Conservation (phyloP, 2,797 vertebrate species). For the Platyrinchus mystaceus region DNA sequence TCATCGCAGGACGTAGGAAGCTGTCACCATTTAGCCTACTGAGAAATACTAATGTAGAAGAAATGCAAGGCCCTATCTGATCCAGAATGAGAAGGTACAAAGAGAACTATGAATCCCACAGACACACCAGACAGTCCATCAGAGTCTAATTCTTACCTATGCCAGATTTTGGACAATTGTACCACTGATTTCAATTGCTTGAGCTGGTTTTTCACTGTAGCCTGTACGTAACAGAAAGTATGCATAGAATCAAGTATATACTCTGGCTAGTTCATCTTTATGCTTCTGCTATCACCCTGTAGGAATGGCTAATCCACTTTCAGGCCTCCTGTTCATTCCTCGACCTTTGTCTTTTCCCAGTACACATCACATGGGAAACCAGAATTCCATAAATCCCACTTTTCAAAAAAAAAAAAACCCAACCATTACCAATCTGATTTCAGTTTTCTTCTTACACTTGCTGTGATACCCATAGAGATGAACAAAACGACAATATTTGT, state of each 20-base stretch:
- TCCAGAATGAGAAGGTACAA: not conserved
- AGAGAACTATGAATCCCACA: not conserved
- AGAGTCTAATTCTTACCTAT: not conserved
- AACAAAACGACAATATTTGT: not conserved
- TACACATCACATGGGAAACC: not conserved
- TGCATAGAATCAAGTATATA: not conserved
- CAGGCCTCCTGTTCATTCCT: not conserved
- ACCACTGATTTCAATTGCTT: not conserved
- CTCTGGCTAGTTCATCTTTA: not conserved
- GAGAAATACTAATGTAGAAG: not conserved
- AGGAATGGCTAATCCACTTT: not conserved
- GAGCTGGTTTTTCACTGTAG: not conserved
- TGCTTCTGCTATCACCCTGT: not conserved
- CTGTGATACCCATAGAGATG: conserved; percentile 5
- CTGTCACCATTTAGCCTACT: not conserved
- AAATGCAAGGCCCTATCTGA: not conserved
- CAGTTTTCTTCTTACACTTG: not conserved
- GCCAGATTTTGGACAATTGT: not conserved
- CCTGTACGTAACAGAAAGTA: not conserved
- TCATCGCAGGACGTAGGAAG: not conserved
- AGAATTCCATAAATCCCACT: not conserved
- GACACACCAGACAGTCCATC: not conserved
- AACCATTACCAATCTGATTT: conserved; percentile 8
- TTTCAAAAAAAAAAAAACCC: not conserved
- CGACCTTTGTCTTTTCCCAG: not conserved